phyloP scores from a whole-genome alignment of 64 coral and sea anemone genomes.

The Montipora cactus region DNA sequence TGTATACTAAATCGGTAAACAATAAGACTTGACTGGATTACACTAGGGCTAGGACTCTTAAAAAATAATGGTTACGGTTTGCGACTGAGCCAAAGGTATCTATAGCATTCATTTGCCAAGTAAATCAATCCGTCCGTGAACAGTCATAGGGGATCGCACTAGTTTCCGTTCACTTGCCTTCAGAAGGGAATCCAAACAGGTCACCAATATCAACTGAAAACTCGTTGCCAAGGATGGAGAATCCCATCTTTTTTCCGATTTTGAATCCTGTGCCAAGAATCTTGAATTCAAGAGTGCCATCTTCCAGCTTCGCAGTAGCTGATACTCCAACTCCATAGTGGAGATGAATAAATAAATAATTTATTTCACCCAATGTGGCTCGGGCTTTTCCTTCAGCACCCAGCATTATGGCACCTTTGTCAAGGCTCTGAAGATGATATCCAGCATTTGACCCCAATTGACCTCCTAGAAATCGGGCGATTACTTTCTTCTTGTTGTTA shows the following conservation, averaged over 20 bases:
- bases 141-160: too few relatives aligned
- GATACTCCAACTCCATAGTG: conserved; percentile 7
- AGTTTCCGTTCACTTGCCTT: too few relatives aligned
- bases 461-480: conserved; percentile 5
- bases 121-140: too few relatives aligned
- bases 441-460: neutral
- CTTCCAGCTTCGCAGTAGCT: conserved; percentile 11
- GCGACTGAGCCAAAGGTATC: too few relatives aligned
- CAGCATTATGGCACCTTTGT: neutral
- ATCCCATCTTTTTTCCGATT: conserved; percentile 20
- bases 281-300: neutral
- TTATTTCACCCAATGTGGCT: neutral
- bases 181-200: neutral
- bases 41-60: too few relatives aligned
- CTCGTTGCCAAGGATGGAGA: conserved; percentile 3
- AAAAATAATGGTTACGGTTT: too few relatives aligned
- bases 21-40: too few relatives aligned
- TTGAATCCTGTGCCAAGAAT: neutral
- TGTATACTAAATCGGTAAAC: too few relatives aligned
- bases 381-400: neutral
- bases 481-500: neutral
- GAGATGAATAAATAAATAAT: neutral
- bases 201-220: neutral
- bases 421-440: neutral
- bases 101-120: too few relatives aligned